Base-by-base conservation (phyloP, 1,140 invertebrate genomes). In the Anoplophora glabripennis region DNA sequence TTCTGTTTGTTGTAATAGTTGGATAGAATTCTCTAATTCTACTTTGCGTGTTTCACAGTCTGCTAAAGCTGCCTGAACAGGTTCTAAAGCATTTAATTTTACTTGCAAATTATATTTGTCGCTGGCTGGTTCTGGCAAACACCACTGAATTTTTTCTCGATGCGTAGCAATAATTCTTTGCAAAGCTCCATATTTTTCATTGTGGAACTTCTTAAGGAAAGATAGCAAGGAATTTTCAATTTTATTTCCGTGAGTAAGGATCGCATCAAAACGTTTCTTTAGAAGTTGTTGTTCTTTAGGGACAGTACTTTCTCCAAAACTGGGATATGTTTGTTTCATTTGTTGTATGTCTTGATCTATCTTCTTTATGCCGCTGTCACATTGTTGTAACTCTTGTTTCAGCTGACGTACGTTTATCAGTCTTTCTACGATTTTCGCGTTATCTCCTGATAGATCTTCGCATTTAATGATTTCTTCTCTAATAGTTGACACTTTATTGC, bases 41-140 rank as follows among this genome's bases (percentile, higher is more conserved):
- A 69, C 68, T 66, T 87, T 84, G 51, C 85, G 83, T 9, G 73
- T 70, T 38, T 84, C 80, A 70, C 87, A 90, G 62, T 90, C 87
- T 11, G 77, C 74, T 42, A 94, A 82, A 35, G 85, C 87, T 52
- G 79, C 80, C 73, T 88, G 83, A 1, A 94, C 85, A 62, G 93
- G 91, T 56, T 80, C 73, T n/a, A 96, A 69, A 7, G 92, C 88
- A 3, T 87, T 84, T 69, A 90, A 82, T 78, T 97, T 97, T 0
- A 93, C 88, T 79, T 96, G 91, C n/a, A 96, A 79, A 74, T 93
- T 95, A 71, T 94, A 96, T 71, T 87, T 86, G 72, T 97, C 93
- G 69, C 89, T 93, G 28, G 85, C 86, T 5, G 87, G 83, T 73
- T 96, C 93, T 0, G 90, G 89, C 61, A 88, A 83, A 75, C 93